Evolutionary conservation across 2,888 invertebrate genomes (phyloP), one percentile per base, ranked within the genome.

Genomic region (Phrixothrix hirtus): DNA sequence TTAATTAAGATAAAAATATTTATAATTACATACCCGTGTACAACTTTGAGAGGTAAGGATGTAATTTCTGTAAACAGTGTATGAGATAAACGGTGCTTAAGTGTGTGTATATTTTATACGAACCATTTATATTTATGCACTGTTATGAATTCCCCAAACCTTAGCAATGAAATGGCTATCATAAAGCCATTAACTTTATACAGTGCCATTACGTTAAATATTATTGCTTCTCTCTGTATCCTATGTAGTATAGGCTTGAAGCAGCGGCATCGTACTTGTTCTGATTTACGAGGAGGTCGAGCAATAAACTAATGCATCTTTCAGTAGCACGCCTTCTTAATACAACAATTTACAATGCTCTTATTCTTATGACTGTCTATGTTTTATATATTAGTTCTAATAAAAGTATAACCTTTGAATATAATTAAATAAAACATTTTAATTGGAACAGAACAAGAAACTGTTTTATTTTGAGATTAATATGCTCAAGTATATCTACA

Each of bases 181-280:
- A 67, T 68, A 68, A 67, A 69, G 62, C 64, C 63, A 69, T 69
- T 69, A 69, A 68, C 63, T 67, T 65, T 67, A 71, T 67, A 69
- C 67, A 63, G 66, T 67, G 68, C 67, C 68, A 68, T 71, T 70
- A 70, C 69, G 63, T 68, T 68, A 68, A 69, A 69, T 70, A 69
- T 70, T 70, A 71, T 69, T 66, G 65, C 69, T 66, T 55, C 59
- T 61, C 60, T 61, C 55, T 57, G 60, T 59, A 60, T 60, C 53
- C 60, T 46, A 58, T 59, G 57, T 57, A 50, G 52, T 54, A 55
- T 50, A 44, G 51, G 44, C 55, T 58, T 49, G 41, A 50, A 47
- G 47, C 21, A 55, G 55, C 55, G 50, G 56, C 55, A 41, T 48
- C 56, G 47, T 41, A 51, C 57, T 56, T 51, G 46, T 47, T 51